Percentiles rank a stretch among this genome's conserved stretches.
phyloP scores from a whole-genome alignment of 1,140 invertebrate genomes.

The Harpegnathos saltator region DNA sequence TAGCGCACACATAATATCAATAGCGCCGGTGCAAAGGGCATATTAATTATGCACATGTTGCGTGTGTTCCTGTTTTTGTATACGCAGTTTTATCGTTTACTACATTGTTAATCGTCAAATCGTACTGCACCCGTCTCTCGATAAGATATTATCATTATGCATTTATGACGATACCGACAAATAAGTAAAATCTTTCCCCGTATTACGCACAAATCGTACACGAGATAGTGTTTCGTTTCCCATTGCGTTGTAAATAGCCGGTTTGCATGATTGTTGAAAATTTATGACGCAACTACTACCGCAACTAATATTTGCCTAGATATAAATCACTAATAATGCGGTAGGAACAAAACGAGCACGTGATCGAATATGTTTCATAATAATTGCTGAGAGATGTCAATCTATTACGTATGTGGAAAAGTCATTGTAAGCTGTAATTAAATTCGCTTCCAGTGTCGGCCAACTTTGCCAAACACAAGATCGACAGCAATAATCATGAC shows the following conservation, averaged over 20 bases:
- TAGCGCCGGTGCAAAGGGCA: no score
- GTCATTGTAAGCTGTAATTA: not conserved
- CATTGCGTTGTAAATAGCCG: not conserved
- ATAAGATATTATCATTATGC: not conserved
- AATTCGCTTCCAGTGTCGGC: slow-evolving; percentile 3
- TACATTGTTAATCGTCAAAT: not conserved
- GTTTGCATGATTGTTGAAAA: slow-evolving; percentile 6
- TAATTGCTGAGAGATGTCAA: not conserved
- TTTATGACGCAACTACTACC: slow-evolving; percentile 10
- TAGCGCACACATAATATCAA: not conserved
- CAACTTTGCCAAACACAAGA: not conserved
- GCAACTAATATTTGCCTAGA: slow-evolving; percentile 19
- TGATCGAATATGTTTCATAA: not conserved
- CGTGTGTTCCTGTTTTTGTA: not conserved
- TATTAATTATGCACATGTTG: not conserved
- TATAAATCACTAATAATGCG: slow-evolving; percentile 15
- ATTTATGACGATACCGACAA: not conserved
- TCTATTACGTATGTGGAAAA: not conserved
- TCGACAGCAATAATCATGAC: not conserved
- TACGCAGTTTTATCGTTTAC: not conserved
- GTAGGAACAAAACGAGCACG: not conserved
- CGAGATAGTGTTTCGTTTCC: not conserved
- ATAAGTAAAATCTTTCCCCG: slow-evolving; percentile 3
- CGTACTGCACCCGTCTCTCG: not conserved
- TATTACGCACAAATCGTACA: not conserved